These are phyloP conservation scores for Peromyscus leucopus DNA, from an alignment of 2,113 vertebrate genomes.

Conservation along the genomic window DNA sequence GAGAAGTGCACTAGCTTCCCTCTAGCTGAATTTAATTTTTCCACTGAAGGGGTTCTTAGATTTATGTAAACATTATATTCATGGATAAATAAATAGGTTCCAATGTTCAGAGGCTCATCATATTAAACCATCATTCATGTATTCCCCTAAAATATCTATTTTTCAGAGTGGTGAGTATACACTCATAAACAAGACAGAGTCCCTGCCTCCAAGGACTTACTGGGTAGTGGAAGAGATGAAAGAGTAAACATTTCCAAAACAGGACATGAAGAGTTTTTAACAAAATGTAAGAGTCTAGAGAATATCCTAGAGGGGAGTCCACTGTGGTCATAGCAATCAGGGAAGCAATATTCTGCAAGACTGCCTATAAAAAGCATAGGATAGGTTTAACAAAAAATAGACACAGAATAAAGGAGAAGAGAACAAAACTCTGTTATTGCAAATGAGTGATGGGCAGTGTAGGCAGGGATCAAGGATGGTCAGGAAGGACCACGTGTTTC, in stretches of 20 bases:
- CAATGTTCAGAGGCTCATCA: background rate
- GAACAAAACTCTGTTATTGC: background rate
- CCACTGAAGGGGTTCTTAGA: background rate
- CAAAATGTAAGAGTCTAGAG: background rate
- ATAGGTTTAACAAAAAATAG: background rate
- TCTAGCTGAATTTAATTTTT: background rate
- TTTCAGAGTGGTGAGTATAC: background rate
- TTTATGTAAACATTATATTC: constrained; percentile 9
- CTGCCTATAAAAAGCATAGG: background rate
- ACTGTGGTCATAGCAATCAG: background rate
- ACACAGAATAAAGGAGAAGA: background rate
- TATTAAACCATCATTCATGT: background rate
- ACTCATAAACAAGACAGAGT: background rate
- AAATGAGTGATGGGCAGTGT: fast-evolving
- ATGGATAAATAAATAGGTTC: background rate
- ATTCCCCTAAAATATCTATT: background rate
- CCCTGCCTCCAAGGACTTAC: background rate
- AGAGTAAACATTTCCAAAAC: background rate
- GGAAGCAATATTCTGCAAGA: background rate
- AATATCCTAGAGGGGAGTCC: background rate
- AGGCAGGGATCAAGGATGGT: background rate
- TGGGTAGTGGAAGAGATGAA: background rate
- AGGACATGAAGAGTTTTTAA: background rate
- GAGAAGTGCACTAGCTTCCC: background rate
- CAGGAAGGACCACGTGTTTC: background rate